Base-by-base conservation (phyloP, 2,113 vertebrate species). In the Ceuthmochares aereus region DNA sequence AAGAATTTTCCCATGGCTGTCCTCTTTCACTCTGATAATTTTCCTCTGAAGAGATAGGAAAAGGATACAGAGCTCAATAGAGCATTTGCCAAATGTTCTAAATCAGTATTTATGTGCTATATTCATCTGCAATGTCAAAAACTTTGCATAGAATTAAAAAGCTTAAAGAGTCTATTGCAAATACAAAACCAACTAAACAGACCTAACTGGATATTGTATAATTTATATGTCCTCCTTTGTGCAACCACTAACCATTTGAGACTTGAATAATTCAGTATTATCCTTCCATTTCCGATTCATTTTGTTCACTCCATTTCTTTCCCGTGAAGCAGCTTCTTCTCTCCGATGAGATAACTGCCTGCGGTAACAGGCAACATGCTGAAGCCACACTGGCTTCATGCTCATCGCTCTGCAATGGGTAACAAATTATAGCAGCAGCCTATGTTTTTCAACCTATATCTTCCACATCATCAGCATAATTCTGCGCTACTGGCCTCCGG, bases 251-350 rank as follows among this genome's bases (percentile, higher is more conserved):
- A 12, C 29, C 40, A 84, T 32, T 7, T 66, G 69, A 60, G n/a
- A 42, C 70, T 79, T 94, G 78, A 94, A 94, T 94, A 90, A 93
- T 83, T 96, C 70, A 91, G 74, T 89, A 93, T 92, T 70, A 73
- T 54, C 40, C n/a, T 95, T 87, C 36, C 23, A 29, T 93, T 94
- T 68, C 45, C 11, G 7, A 27, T 29, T 10, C 11, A 70, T 93
- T 91, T 73, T 63, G 59, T 93, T 88, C 47, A 52, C 18, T 37
- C 34, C 21, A 59, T 81, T 94, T 92, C 77, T 84, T 93, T 77
- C 59, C 69, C 32, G 4, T 36, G 55, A 51, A 85, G 72, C 10
- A 32, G 22, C 29, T 87, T 88, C 43, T 54, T 49, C 36, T 89
- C 76, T 91, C 62, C 84, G 32, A 29, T 74, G 73, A 32, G 45